Percentiles rank a stretch among this genome's conserved stretches.
Evolutionary conservation across 2,113 vertebrate species (phyloP).

Genomic region (Coryphaenoides rupestris): DNA sequence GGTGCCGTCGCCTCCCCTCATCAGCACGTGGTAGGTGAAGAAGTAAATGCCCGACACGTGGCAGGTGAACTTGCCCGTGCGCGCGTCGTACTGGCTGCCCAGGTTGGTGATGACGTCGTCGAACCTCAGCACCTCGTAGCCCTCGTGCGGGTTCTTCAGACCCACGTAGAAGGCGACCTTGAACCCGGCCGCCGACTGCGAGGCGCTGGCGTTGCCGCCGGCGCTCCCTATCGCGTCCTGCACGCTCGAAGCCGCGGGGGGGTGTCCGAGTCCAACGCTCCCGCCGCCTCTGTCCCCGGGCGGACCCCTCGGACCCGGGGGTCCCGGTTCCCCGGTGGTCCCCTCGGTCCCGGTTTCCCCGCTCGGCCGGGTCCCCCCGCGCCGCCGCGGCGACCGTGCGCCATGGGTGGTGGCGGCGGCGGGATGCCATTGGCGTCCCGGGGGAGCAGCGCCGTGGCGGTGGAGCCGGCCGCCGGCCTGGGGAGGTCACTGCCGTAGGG

Average conservation of each 20-base stretch:
- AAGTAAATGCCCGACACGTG: constrained; percentile 86
- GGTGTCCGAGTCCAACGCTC: constrained; percentile 59
- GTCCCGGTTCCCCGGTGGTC: constrained; percentile 79
- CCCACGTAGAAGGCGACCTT: constrained; percentile 90
- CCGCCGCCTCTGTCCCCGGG: constrained; percentile 76
- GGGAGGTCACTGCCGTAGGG: constrained; percentile 65
- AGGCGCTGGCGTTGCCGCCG: constrained; percentile 69
- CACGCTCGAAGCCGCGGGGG: constrained; percentile 65
- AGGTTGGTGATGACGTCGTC: constrained; percentile 78
- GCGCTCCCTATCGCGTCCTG: constrained; percentile 56
- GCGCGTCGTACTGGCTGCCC: constrained; percentile 73
- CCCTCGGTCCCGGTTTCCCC: constrained; percentile 81
- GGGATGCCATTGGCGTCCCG: constrained; percentile 77
- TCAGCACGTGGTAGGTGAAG: constrained; percentile 88
- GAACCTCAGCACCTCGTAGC: constrained; percentile 75
- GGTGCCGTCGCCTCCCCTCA: constrained; percentile 86
- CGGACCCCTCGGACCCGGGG: constrained; percentile 80
- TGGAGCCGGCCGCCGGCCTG: constrained; percentile 55
- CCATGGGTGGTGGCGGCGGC: constrained; percentile 67
- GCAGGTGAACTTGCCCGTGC: constrained; percentile 88
- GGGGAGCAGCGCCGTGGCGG: constrained; percentile 77
- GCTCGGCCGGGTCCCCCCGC: constrained; percentile 80
- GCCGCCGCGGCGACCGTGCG: constrained; percentile 81
- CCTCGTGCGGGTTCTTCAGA: constrained; percentile 84
- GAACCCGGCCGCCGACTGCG: constrained; percentile 64